Conservation (phyloP, 1,140 invertebrate species). For the Anthonomus grandis region DNA sequence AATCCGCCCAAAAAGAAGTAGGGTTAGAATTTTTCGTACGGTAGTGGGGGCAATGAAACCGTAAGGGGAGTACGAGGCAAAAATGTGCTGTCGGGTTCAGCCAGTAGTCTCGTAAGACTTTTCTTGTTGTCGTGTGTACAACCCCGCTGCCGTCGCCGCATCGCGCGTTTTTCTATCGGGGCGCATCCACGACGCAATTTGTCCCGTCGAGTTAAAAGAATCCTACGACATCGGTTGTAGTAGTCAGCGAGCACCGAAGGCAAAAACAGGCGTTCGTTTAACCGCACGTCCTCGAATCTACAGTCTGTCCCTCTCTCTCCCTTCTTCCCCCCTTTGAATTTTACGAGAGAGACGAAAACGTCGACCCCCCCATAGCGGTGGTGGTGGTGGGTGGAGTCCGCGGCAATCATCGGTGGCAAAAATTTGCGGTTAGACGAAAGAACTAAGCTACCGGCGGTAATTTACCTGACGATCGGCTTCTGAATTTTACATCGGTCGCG, state of each 20-base stretch:
- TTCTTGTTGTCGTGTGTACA: constrained; percentile 9
- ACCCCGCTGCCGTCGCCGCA: constrained; percentile 26
- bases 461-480: constrained; percentile 45
- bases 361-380: constrained; percentile 37
- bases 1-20: constrained; percentile 52
- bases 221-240: constrained; percentile 49
- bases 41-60: constrained; percentile 42
- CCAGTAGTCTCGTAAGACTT: constrained; percentile 24
- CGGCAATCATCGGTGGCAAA: constrained; percentile 55
- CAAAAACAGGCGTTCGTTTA: constrained; percentile 47
- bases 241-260: constrained; percentile 48
- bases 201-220: constrained; percentile 50
- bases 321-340: constrained; percentile 34
- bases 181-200: constrained; percentile 49
- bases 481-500: constrained; percentile 29
- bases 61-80: constrained; percentile 38
- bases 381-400: constrained; percentile 40
- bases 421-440: constrained; percentile 53
- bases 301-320: constrained; percentile 26
- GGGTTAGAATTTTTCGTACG: constrained; percentile 50
- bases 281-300: constrained; percentile 23
- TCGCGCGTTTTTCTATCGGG: constrained; percentile 23
- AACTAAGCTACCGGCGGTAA: constrained; percentile 41
- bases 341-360: too few species aligned
- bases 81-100: constrained; percentile 24